phyloP scores from a whole-genome alignment of 2,888 invertebrate species.

The Drosophila testacea region DNA sequence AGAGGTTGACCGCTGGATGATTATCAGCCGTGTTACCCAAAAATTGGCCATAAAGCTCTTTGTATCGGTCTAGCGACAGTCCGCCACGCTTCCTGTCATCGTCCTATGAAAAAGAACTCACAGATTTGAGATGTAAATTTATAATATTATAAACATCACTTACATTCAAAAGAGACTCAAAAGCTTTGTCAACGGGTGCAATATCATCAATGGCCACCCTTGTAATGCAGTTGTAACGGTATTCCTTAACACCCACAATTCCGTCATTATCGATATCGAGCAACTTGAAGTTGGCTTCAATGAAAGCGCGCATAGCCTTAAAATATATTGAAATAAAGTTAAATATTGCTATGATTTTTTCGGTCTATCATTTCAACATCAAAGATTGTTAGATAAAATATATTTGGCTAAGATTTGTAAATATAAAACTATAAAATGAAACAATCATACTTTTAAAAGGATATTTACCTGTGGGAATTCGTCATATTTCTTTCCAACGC shows the following conservation, averaged over 20 bases:
- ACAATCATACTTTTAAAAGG: not conserved
- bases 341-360: not conserved
- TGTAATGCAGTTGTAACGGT: constrained; percentile 92
- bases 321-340: constrained; percentile 16
- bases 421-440: no score
- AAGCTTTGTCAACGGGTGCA: constrained; percentile 91
- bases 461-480: constrained; percentile 89
- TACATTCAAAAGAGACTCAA: constrained; percentile 91
- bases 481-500: constrained; percentile 90
- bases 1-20: constrained; percentile 90
- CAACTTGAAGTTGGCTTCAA: constrained; percentile 93
- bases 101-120: constrained; percentile 86
- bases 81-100: constrained; percentile 93
- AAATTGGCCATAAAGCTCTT: constrained; percentile 93
- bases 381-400: no score
- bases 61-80: constrained; percentile 91
- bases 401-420: not conserved
- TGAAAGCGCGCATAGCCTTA: constrained; percentile 92
- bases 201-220: constrained; percentile 92
- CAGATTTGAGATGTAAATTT: not conserved
- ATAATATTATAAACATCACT: constrained; percentile 57
- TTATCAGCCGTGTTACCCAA: constrained; percentile 91
- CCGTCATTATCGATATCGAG: constrained; percentile 93
- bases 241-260: constrained; percentile 92
- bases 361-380: no score